phyloP scores from a whole-genome alignment of 2,797 vertebrate species.

The Poeciliopsis presidionis region DNA sequence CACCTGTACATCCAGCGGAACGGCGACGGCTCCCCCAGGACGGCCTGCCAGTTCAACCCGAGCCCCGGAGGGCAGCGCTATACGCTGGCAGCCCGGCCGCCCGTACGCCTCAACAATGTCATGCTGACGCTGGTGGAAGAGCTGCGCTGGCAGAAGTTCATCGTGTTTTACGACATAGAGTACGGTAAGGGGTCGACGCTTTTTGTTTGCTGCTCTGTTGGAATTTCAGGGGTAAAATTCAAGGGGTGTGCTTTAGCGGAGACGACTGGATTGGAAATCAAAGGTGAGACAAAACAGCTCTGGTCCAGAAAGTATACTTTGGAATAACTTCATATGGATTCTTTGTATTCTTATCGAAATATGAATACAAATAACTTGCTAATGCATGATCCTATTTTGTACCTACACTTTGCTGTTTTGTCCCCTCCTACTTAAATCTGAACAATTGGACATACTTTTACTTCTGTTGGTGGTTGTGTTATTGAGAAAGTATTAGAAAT shows the following conservation, averaged over 20 bases:
- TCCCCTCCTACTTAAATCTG: neutral
- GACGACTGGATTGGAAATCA: neutral
- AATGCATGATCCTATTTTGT: neutral
- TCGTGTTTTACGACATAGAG: conserved; percentile 96
- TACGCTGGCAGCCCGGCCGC: conserved; percentile 91
- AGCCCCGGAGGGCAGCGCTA: conserved; percentile 90
- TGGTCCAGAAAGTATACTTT: neutral
- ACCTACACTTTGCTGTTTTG: neutral
- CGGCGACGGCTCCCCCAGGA: conserved; percentile 89
- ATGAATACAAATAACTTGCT: neutral
- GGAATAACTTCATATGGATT: neutral
- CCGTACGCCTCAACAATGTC: conserved; percentile 92
- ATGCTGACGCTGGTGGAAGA: conserved; percentile 94
- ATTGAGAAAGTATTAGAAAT: neutral
- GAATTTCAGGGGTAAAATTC: neutral
- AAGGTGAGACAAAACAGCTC: neutral
- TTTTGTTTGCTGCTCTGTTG: neutral
- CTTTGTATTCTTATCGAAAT: neutral
- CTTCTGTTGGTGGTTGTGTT: neutral
- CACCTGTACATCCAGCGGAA: conserved; percentile 95
- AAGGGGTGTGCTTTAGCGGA: neutral
- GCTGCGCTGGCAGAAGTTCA: conserved; percentile 97
- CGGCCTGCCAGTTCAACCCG: conserved; percentile 91
- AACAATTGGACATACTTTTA: neutral
- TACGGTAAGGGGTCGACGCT: conserved; percentile 84